These are phyloP conservation scores for Drosophila nebulosa DNA, from an alignment of 1,140 invertebrate species.

Conservation along the genomic window DNA sequence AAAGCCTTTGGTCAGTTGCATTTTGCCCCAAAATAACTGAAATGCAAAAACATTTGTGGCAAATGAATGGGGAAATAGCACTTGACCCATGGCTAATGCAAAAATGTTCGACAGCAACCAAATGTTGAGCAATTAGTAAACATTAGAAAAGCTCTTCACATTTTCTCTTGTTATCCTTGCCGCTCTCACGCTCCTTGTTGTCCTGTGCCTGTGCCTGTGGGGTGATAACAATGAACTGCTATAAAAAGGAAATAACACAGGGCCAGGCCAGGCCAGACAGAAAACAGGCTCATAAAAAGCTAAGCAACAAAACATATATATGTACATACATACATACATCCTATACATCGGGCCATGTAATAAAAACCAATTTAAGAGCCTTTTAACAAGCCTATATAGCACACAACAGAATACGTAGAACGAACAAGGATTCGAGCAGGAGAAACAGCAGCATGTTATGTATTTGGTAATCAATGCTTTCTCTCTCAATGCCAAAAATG, in stretches of 20 bases:
- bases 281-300: conserved; percentile 19
- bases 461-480: conserved; percentile 54
- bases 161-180: neutral
- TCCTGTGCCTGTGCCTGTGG: neutral
- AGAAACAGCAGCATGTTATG: conserved; percentile 9
- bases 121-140: conserved; percentile 33
- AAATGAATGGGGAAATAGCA: neutral
- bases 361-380: conserved; percentile 53
- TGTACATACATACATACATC: neutral
- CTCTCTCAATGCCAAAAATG: conserved; percentile 17
- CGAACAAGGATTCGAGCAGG: conserved; percentile 16
- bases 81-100: conserved; percentile 1
- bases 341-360: conserved; percentile 21
- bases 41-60: too few relatives aligned
- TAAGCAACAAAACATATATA: neutral
- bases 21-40: too few relatives aligned
- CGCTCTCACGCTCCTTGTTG: neutral
- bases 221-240: conserved; percentile 29
- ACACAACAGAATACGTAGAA: conserved; percentile 2
- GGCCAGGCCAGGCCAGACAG: neutral
- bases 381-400: conserved; percentile 24
- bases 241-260: conserved; percentile 24
- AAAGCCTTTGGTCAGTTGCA: neutral
- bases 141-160: conserved; percentile 18
- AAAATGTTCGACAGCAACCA: neutral